Evolutionary conservation across 2,113 vertebrate species (phyloP), one percentile per base, ranked within the genome.

Genomic region (Odocoileus virginianus): DNA sequence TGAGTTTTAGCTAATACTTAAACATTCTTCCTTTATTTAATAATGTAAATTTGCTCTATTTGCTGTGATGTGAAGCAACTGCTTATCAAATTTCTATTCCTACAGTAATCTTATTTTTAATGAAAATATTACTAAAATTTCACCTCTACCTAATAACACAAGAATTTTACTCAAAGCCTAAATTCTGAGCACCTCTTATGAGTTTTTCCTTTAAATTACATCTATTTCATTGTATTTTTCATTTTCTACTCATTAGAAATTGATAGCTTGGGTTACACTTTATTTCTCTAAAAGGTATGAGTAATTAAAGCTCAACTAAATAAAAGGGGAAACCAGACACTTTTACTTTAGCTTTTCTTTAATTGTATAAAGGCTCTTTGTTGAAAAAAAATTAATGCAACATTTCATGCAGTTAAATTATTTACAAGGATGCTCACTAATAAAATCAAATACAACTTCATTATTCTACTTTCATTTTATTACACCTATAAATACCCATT

Each of bases 331-430:
- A 96, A 94, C 82, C 82, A 98, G 93, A 97, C 92, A 89, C 90
- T 97, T 97, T 97, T 87, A 97, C 84, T 93, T 96, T 89, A 96
- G 97, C 64, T 97, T 93, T 97, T 96, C 92, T 98, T 98, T 98
- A 98, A 97, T 93, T 91, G 74, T 60, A 95, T 91, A 96, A 97
- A 97, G 95, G 58, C 57, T 94, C 61, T 91, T 95, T 28, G 30
- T 60, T 94, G 36, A 91, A 97, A 86, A 81, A 96, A 43, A 91
- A 93, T 88, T 87, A 98, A 64, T 90, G 94, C 71, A 95, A 96
- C 33, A 47, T 92, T 89, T 96, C 93, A 97, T 85, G 71, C 50
- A 92, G 14, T 81, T 84, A 92, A 96, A 94, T 87, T 89, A 95
- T 86, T 96, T 61, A 98, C 95, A 97, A 97, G n/a, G 61, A 94